Conservation (phyloP, 2,113 vertebrate species). For the Indri indri region DNA sequence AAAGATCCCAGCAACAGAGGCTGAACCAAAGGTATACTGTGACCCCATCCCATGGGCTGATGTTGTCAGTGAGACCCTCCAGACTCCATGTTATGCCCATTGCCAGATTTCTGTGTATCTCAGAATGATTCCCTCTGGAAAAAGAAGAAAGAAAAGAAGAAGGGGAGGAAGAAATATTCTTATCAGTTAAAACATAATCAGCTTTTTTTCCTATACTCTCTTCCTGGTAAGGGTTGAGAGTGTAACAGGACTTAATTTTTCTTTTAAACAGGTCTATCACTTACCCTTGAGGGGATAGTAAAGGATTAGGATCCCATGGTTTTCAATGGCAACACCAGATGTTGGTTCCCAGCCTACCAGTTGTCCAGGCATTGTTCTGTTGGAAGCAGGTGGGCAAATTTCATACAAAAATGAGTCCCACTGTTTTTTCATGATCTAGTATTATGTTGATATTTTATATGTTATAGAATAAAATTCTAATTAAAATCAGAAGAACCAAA, state of each 20-base stretch:
- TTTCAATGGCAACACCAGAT: neutral
- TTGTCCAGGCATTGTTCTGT: neutral
- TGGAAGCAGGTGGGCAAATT: neutral
- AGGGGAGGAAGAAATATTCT: neutral
- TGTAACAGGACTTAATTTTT: neutral
- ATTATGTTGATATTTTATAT: neutral
- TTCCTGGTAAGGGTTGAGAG: neutral
- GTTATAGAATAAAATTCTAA: conserved; percentile 37
- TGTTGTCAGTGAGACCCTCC: neutral
- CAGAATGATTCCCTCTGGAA: neutral
- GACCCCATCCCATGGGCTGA: neutral
- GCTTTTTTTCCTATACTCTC: neutral
- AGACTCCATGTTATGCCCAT: no score
- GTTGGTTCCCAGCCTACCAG: neutral
- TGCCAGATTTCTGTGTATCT: neutral
- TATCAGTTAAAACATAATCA: neutral
- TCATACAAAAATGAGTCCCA: neutral
- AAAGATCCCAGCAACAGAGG: neutral
- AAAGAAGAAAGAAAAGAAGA: neutral
- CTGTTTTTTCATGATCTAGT: neutral
- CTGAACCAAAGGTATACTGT: neutral
- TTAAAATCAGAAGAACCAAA: conserved; percentile 30
- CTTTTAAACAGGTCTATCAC: neutral
- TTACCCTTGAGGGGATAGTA: neutral
- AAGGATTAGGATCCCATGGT: neutral